Base-by-base conservation (phyloP, 2,113 vertebrate species). In the Tichodroma muraria region DNA sequence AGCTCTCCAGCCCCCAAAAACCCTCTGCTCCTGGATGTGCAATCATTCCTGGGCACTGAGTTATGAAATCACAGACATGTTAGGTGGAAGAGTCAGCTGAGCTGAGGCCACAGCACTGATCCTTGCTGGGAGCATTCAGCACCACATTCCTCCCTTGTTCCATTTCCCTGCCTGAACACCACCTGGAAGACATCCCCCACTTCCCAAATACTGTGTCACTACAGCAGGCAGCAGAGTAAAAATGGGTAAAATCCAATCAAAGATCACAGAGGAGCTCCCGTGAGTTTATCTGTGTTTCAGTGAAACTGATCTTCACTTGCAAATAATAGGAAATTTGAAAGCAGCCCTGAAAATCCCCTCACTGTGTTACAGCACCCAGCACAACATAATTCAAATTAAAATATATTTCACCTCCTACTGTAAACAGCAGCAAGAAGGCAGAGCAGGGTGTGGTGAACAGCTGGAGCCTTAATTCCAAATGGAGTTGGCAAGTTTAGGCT, bases 371-470 rank as follows among this genome's bases (percentile, higher is more conserved):
- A 86, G 60, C 31, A 64, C 5, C 27, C 81, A 21, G 65, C 24
- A 54, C 35, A 37, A 72, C 4, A 31, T 2, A 23, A 28, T 60
- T 57, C 14, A 31, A 11, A 70, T 11, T 69, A 56, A 72, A 88
- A 85, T 13, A 1, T 5, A 28, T 52, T 80, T 85, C 85, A 90
- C 60, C 73, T 92, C 53, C 86, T 49, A 3, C 5, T 72, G 90
- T 60, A 92, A 93, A 88, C 88, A 73, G 63, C 42, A 25, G 69
- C 38, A 75, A 45, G 61, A 9, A 78, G 64, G 77, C 73, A 81
- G 56, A 78, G 85, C 79, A 84, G 95, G 96, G 96, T 40, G 94
- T 22, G 75, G 95, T 69, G 49, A 82, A 85, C 94, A 95, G 95
- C 94, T 94, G 93, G 91, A 94, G 89, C 75, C 37, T 64, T 25